Conservation (phyloP, 53 echinoderm and acorn worm species). For the Temnopleurus reevesii region DNA sequence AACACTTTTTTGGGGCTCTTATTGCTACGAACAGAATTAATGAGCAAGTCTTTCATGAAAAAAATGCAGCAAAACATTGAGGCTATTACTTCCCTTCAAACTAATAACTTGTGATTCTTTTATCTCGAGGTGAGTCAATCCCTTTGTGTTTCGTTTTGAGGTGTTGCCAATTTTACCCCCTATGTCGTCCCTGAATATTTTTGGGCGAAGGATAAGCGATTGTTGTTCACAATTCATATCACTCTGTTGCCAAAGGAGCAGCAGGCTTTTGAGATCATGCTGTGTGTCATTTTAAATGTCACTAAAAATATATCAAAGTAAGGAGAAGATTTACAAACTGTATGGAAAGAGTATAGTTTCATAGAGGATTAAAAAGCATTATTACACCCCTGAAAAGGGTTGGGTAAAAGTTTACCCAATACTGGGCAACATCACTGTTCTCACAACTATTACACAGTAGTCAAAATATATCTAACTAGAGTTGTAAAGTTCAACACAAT, state of each 20-base stretch:
- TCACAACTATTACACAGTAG: no score
- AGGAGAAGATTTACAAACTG: neutral
- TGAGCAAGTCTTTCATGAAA: no score
- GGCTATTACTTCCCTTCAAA: neutral
- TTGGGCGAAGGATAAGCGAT: no score
- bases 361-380: no score
- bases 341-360: neutral
- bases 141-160: neutral
- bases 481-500: no score
- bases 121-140: neutral
- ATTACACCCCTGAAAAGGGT: no score
- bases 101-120: neutral
- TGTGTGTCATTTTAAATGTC: no score
- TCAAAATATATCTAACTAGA: no score
- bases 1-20: no score
- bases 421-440: no score
- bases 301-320: neutral
- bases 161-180: neutral
- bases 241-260: neutral
- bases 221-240: neutral
- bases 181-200: neutral
- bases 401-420: no score
- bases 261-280: neutral
- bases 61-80: neutral
- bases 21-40: no score